phyloP scores from a whole-genome alignment of 2,113 vertebrate species.

The Chlorocebus sabaeus region DNA sequence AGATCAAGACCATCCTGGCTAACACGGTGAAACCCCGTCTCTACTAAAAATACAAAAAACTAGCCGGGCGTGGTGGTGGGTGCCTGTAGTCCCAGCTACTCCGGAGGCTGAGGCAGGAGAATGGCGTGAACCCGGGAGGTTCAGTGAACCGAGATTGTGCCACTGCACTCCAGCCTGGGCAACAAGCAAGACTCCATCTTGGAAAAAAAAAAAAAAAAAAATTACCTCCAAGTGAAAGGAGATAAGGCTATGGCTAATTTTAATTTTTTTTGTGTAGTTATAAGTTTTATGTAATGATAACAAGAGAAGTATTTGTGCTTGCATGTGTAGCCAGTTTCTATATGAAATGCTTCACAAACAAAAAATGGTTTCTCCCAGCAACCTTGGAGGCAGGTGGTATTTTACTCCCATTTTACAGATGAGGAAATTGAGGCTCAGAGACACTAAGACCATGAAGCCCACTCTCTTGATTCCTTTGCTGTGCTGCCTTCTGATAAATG shows the following conservation, averaged over 20 bases:
- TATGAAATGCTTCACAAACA: not conserved
- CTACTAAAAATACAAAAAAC: too few relatives aligned
- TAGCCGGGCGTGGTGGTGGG: fast-evolving
- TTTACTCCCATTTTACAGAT: not conserved
- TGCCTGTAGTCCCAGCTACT: too few relatives aligned
- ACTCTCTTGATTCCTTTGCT: not conserved
- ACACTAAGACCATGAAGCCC: not conserved
- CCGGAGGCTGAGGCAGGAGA: too few relatives aligned
- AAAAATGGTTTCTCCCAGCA: not conserved
- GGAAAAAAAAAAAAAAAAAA: too few relatives aligned
- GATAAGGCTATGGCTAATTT: not conserved
- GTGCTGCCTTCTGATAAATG: not conserved
- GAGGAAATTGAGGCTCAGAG: not conserved
- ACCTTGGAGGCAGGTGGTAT: too few relatives aligned
- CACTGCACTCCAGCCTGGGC: too few relatives aligned
- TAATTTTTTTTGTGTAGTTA: not conserved
- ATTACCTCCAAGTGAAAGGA: not conserved
- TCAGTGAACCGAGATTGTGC: too few relatives aligned
- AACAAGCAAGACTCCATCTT: too few relatives aligned
- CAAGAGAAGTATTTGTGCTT: not conserved
- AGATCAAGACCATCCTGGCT: too few relatives aligned
- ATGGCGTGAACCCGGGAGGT: too few relatives aligned
- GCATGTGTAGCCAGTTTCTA: not conserved
- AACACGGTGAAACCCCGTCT: too few relatives aligned
- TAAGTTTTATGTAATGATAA: not conserved